phyloP scores from a whole-genome alignment of 2,113 vertebrate species.

The Scytalopus superciliaris region DNA sequence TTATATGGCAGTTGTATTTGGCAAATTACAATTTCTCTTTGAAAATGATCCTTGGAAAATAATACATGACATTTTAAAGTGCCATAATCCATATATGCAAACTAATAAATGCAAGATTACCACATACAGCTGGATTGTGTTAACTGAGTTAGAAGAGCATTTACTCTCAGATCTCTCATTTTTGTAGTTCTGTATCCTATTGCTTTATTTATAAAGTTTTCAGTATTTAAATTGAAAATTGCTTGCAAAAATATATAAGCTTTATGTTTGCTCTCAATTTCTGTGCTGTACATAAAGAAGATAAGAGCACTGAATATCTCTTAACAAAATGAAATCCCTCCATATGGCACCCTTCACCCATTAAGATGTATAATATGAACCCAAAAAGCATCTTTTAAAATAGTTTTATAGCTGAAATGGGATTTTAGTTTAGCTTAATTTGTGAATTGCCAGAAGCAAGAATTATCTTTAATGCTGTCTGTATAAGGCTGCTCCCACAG shows the following conservation, averaged over 20 bases:
- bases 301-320: not conserved
- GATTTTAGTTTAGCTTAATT: conserved; percentile 56
- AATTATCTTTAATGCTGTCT: conserved; percentile 47
- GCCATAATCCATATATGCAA: not conserved
- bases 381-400: conserved; percentile 34
- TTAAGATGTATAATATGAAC: conserved; percentile 36
- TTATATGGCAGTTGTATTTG: conserved; percentile 29
- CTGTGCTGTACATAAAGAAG: not conserved
- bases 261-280: conserved; percentile 27
- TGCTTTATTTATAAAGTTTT: conserved; percentile 14
- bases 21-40: conserved; percentile 32
- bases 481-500: conserved; percentile 1
- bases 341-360: conserved; percentile 26
- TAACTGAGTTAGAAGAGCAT: not conserved
- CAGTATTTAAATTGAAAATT: conserved; percentile 49
- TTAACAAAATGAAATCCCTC: conserved; percentile 32
- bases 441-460: conserved; percentile 52
- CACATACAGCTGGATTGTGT: not conserved
- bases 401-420: conserved; percentile 31
- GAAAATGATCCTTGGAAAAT: conserved; percentile 48
- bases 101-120: not conserved
- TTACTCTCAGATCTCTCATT: not conserved
- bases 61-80: not conserved
- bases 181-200: not conserved
- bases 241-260: not conserved